phyloP scores from a whole-genome alignment of 2,113 vertebrate genomes.

The Etheostoma spectabile region DNA sequence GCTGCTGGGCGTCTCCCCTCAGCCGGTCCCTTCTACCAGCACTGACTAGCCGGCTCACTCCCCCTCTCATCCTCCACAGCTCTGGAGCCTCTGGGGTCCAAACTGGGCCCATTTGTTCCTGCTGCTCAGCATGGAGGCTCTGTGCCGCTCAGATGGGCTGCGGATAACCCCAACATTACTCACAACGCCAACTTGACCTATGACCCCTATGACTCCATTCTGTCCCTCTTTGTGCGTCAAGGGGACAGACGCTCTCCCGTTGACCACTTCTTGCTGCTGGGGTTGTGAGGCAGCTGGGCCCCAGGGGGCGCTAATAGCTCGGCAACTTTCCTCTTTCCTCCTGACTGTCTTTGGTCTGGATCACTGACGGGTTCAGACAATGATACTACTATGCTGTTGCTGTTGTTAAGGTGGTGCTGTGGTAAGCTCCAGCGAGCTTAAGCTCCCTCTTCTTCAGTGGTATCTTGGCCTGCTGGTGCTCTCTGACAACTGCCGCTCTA shows the following conservation, averaged over 20 bases:
- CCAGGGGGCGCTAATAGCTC: slow-evolving; percentile 73
- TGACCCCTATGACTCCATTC: slow-evolving; percentile 67
- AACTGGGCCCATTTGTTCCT: slow-evolving; percentile 60
- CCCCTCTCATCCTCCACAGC: slow-evolving; percentile 53
- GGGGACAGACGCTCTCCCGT: slow-evolving; percentile 58
- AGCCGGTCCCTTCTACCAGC: slow-evolving; percentile 63
- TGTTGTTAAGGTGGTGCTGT: slow-evolving; percentile 78
- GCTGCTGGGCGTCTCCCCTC: slow-evolving; percentile 23
- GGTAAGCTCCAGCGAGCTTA: slow-evolving; percentile 92
- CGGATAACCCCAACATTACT: slow-evolving; percentile 79
- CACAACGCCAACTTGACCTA: slow-evolving; percentile 62
- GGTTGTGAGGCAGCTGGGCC: slow-evolving; percentile 18
- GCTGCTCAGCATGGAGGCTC: slow-evolving; percentile 9
- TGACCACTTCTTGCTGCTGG: slow-evolving; percentile 51
- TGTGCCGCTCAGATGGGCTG: slow-evolving; percentile 64
- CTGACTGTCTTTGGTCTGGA: slow-evolving; percentile 87
- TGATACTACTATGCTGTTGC: slow-evolving; percentile 77
- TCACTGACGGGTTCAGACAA: slow-evolving; percentile 87
- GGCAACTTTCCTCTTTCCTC: slow-evolving; percentile 83
- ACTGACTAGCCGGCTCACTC: slow-evolving; percentile 73
- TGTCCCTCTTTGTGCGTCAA: slow-evolving; percentile 62
- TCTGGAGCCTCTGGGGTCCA: slow-evolving; percentile 18
- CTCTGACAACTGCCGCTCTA: slow-evolving; percentile 90
- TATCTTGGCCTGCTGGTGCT: slow-evolving; percentile 97
- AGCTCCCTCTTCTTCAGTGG: slow-evolving; percentile 97